A percentile compares a stretch with the other conserved stretches of the same genome.
Evolutionary conservation across 53 echinoderm and acorn worm genomes (phyloP).

Genomic region (Stichopus horrens): DNA sequence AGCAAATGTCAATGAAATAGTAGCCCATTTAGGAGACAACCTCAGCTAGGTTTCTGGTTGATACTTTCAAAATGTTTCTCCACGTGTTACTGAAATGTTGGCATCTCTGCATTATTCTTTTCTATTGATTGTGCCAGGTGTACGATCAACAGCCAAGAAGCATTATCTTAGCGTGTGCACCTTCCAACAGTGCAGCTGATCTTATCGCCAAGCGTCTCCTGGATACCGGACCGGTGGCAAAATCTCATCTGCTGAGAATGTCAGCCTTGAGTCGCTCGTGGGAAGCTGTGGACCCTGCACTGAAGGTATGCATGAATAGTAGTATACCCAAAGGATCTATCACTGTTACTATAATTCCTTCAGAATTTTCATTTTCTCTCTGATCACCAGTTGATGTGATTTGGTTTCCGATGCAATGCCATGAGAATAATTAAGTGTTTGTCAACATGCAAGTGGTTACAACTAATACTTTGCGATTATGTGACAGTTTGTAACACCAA

Average conservation of each 20-base stretch:
- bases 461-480: too few species aligned
- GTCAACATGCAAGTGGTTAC: too few species aligned
- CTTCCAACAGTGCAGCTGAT: conserved; percentile 98
- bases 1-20: conserved; percentile 11
- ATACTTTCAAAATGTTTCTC: not conserved
- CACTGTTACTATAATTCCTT: too few species aligned
- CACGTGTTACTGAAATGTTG: too few species aligned
- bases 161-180: conserved; percentile 83
- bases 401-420: too few species aligned
- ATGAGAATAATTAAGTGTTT: too few species aligned
- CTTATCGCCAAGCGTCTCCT: conserved; percentile 76
- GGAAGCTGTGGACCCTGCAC: conserved; percentile 60
- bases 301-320: conserved; percentile 54
- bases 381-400: too few species aligned
- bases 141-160: conserved; percentile 58
- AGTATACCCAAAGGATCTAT: too few species aligned
- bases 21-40: not conserved
- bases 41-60: not conserved
- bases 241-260: conserved; percentile 73
- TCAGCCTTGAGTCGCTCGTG: conserved; percentile 72
- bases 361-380: too few species aligned
- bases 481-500: too few species aligned
- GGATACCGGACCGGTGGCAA: conserved; percentile 74
- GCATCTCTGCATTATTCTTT: not conserved
- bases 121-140: not conserved